Conservation (phyloP, 2,113 vertebrate species). For the Rhabdomys dilectus region DNA sequence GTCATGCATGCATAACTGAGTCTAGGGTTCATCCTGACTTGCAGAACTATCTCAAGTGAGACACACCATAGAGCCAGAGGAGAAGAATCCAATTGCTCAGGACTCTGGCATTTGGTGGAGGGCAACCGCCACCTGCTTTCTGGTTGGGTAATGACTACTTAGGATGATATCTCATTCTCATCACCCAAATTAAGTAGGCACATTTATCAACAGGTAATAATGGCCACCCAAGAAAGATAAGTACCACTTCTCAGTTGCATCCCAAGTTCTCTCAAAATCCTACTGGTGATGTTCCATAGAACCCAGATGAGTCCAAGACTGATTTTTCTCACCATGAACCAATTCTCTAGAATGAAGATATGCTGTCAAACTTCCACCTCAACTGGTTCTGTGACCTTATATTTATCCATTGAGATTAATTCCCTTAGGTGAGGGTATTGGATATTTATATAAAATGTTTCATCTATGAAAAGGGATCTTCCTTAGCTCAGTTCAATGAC, state of each 20-base stretch:
- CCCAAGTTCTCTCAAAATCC: neutral
- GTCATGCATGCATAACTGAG: neutral
- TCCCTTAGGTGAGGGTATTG: neutral
- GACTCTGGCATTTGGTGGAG: neutral
- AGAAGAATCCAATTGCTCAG: neutral
- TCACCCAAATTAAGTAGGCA: neutral
- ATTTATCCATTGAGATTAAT: neutral
- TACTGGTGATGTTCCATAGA: neutral
- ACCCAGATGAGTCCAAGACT: neutral
- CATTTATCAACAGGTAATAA: neutral
- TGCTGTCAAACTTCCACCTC: neutral
- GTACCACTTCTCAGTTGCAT: neutral
- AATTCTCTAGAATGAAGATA: neutral
- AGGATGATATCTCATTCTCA: neutral
- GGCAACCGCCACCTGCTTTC: neutral
- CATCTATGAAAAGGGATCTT: neutral
- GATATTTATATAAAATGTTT: neutral
- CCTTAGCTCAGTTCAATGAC: neutral
- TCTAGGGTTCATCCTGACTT: neutral
- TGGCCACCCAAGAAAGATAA: neutral
- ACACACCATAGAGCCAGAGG: rapidly evolving
- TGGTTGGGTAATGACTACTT: neutral
- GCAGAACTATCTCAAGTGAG: neutral
- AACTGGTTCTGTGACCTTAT: neutral
- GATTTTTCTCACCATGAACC: neutral